These are phyloP conservation scores for Cololabis saira DNA, from an alignment of 2,113 vertebrate genomes.

Conservation along the genomic window DNA sequence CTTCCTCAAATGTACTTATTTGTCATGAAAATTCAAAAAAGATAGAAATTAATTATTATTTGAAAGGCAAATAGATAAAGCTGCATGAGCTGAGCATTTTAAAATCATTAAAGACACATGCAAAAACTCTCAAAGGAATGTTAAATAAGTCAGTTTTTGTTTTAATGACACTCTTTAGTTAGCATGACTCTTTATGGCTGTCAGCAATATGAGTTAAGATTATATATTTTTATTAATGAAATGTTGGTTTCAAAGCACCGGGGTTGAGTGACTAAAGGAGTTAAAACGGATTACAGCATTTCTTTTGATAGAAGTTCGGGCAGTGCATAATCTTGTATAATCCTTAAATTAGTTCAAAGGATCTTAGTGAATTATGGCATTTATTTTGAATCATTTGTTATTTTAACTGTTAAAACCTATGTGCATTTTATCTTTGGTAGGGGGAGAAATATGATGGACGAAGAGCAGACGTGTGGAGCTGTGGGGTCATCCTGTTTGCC, in stretches of 20 bases:
- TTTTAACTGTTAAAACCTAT: constrained; percentile 6
- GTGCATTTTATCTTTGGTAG: constrained; percentile 68
- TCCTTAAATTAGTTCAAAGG: constrained; percentile 2
- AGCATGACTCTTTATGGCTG: neutral
- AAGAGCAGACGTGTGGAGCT: constrained; percentile 93
- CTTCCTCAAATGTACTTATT: constrained; percentile 10
- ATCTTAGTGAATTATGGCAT: constrained; percentile 3
- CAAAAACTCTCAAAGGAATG: neutral
- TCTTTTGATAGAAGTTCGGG: constrained; percentile 15
- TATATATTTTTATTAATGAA: constrained; percentile 30
- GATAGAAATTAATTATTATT: constrained; percentile 3
- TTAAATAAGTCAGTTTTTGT: constrained; percentile 3
- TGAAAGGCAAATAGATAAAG: neutral
- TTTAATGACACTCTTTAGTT: constrained; percentile 16
- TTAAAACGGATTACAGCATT: constrained; percentile 33
- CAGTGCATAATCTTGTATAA: constrained; percentile 1
- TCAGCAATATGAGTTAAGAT: constrained; percentile 16
- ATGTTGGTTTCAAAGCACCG: constrained; percentile 6
- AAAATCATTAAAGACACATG: neutral
- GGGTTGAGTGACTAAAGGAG: constrained; percentile 17
- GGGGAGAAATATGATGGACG: constrained; percentile 93
- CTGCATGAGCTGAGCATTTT: constrained; percentile 7
- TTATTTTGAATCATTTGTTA: constrained; percentile 3
- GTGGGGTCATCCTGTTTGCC: constrained; percentile 91
- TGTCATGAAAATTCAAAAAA: constrained; percentile 16